These are phyloP conservation scores for Chaetorhynchus papuensis DNA, from an alignment of 2,113 vertebrate species.

Conservation along the genomic window DNA sequence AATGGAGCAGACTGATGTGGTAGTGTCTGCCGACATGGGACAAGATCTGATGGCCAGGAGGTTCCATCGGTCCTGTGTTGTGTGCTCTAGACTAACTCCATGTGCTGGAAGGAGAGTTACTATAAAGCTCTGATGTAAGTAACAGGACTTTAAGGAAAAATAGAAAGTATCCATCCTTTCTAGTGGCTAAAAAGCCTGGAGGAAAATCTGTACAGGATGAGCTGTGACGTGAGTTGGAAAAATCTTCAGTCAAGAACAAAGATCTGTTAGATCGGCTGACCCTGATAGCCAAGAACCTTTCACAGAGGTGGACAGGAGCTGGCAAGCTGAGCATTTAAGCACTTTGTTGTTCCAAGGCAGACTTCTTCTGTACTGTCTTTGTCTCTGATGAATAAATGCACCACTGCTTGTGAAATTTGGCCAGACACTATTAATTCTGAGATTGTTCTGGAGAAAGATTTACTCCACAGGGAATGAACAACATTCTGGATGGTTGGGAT, in stretches of 20 bases:
- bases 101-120: background rate
- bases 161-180: background rate
- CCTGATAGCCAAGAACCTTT: background rate
- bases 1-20: background rate
- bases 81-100: background rate
- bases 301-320: background rate
- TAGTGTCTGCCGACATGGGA: too few species aligned
- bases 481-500: accelerated
- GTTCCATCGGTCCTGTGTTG: background rate
- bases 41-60: background rate
- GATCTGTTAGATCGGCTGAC: background rate
- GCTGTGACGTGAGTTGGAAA: background rate
- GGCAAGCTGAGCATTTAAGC: background rate
- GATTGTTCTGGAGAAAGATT: background rate
- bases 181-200: background rate
- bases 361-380: background rate
- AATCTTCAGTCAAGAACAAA: background rate
- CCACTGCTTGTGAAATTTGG: background rate
- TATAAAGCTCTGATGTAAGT: background rate
- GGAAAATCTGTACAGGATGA: background rate
- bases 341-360: background rate
- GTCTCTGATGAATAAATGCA: background rate
- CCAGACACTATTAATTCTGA: background rate
- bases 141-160: background rate
- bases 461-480: accelerated